Evolutionary conservation across 2,888 invertebrate genomes (phyloP), one percentile per base, ranked within the genome.

Genomic region (Mantis religiosa): DNA sequence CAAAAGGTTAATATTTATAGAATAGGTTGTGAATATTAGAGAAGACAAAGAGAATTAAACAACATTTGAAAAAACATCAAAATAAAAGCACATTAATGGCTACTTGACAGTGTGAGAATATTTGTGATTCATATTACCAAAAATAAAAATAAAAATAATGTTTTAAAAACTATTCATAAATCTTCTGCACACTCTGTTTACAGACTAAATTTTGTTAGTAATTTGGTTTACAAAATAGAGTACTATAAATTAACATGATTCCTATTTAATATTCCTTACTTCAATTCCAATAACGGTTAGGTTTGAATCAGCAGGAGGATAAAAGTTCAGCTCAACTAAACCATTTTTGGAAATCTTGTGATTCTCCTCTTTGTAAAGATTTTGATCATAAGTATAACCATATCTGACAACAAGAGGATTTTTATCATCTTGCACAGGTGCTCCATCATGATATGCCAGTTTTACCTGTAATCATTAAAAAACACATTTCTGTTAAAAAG

Each of bases 251-350:
- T 41, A 41, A 41, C 41, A 34, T 20, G 25, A 14, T 15, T 41
- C 12, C 9, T 1, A 12, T 41, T 41, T 41, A 41, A 41, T 41
- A 41, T 28, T 14, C 90, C 91, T 92, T 93, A 96, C 97, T 94
- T 97, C 96, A 91, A 97, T 95, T 91, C 96, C 96, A 81, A 97
- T 94, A 4, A 96, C 96, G 28, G 95, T 95, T 84, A 95, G 94
- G 82, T 95, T 94, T 84, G 95, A 95, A 86, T 94, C 94, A 28
- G 91, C 91, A 0, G 96, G 95, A 15, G 96, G 95, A 87, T 94
- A 94, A 90, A 96, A 94, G 90, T 95, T 95, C 81, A 97, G 93
- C 90, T 94, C 94, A 3, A 95, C 94, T 92, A 96, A 93, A 28
- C 97, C 97, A 91, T 95, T 94, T 83, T 94, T 93, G 90, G 96